Evolutionary conservation across 2,113 vertebrate genomes (phyloP).

Genomic region (Myotis brandtii): DNA sequence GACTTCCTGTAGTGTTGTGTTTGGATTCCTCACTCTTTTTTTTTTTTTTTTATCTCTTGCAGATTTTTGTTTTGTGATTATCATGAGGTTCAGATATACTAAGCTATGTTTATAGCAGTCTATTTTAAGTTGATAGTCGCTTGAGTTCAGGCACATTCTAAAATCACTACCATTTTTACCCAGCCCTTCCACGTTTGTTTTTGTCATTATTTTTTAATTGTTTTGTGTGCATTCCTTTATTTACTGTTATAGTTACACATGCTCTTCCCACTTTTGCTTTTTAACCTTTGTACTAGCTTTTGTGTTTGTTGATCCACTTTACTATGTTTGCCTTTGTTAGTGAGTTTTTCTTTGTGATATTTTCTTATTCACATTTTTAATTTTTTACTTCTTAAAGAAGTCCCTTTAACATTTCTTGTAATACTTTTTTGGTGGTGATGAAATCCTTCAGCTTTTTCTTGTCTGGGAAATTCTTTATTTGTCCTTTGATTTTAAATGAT

Average conservation of each 20-base stretch:
- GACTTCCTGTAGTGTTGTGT: background rate
- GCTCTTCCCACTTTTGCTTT: too few species aligned
- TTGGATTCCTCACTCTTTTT: background rate
- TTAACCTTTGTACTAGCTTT: background rate
- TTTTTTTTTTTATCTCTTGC: too few species aligned
- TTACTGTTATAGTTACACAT: too few species aligned
- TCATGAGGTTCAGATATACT: background rate
- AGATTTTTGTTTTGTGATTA: background rate
- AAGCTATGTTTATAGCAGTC: background rate
- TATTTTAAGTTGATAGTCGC: too few species aligned
- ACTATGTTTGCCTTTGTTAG: background rate
- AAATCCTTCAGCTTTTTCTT: background rate
- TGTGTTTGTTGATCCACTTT: background rate
- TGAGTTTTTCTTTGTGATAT: background rate
- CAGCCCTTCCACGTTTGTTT: too few species aligned
- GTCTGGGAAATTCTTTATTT: background rate
- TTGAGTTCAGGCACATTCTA: too few species aligned
- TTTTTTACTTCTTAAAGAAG: background rate
- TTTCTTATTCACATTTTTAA: background rate
- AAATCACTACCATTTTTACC: too few species aligned
- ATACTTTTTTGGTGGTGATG: background rate
- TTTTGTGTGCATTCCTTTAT: too few species aligned
- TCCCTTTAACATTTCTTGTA: background rate
- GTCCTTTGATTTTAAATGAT: background rate
- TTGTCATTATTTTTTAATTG: too few species aligned